Evolutionary conservation across 2,888 invertebrate genomes (phyloP).

Genomic region (Morpho achilles): DNA sequence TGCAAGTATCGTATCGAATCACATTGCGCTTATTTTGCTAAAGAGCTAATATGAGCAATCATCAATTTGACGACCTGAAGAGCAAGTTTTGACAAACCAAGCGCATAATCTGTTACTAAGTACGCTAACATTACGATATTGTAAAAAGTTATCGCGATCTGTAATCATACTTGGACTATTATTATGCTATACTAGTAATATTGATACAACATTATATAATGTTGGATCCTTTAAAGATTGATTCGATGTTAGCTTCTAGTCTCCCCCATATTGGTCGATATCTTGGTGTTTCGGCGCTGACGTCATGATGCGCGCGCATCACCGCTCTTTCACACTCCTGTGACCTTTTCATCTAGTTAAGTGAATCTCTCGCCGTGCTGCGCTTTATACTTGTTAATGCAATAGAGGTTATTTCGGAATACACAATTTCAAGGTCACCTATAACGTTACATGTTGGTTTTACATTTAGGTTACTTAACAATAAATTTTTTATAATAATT

Average conservation of each 20-base stretch:
- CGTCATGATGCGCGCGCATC: slow-evolving; percentile 60
- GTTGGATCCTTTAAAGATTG: slow-evolving; percentile 19
- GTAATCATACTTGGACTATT: too few relatives aligned
- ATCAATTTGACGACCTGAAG: too few relatives aligned
- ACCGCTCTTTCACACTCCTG: slow-evolving; percentile 27
- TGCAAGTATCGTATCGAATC: too few relatives aligned
- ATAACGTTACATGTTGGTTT: not conserved
- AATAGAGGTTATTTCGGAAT: not conserved
- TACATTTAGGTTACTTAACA: too few relatives aligned
- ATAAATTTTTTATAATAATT: too few relatives aligned
- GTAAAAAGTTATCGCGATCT: too few relatives aligned
- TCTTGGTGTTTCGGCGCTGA: slow-evolving; percentile 41
- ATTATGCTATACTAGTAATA: not conserved
- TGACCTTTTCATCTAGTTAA: slow-evolving; percentile 46
- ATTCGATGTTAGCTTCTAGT: slow-evolving; percentile 15
- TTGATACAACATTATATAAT: slow-evolving; percentile 8
- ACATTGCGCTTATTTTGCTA: too few relatives aligned
- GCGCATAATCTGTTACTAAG: too few relatives aligned
- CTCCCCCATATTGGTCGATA: slow-evolving; percentile 54
- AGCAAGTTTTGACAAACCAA: too few relatives aligned
- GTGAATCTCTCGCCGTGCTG: too few relatives aligned
- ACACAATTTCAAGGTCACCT: not conserved
- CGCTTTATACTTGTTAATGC: not conserved
- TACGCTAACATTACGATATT: too few relatives aligned
- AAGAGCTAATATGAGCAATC: too few relatives aligned